These are phyloP conservation scores for Andrena praecox DNA, from an alignment of 2,888 invertebrate genomes.

Conservation along the genomic window DNA sequence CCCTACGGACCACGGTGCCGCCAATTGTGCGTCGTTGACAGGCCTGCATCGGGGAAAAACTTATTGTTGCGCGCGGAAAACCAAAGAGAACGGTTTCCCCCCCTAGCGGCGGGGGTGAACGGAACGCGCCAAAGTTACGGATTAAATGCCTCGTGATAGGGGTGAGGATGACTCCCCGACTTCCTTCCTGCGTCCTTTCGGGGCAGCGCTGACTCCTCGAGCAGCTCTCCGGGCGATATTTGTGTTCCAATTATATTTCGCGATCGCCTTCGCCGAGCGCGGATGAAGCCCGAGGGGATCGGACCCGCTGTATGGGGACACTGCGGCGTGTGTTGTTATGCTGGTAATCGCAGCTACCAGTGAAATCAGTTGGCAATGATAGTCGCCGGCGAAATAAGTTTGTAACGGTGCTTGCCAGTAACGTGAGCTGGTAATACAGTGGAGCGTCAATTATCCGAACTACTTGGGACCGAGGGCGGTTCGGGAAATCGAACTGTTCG, in stretches of 20 bases:
- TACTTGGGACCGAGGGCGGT: no score
- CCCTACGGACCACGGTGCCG: constrained; percentile 64
- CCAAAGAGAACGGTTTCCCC: constrained; percentile 75
- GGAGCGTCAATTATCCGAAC: no score
- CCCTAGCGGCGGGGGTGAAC: constrained; percentile 67
- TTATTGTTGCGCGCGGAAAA: constrained; percentile 80
- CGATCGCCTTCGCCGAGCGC: not conserved
- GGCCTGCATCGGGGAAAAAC: constrained; percentile 81
- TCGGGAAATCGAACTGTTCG: no score
- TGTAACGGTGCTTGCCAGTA: no score
- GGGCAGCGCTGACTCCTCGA: constrained; percentile 35
- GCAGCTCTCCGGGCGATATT: constrained; percentile 32
- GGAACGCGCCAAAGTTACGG: constrained; percentile 79
- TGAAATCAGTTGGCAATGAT: no score
- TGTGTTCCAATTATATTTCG: constrained; percentile 33
- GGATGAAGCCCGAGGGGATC: not conserved
- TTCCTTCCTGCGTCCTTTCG: constrained; percentile 63
- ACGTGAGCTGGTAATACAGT: no score
- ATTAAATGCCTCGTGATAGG: constrained; percentile 77
- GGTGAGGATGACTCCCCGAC: constrained; percentile 54
- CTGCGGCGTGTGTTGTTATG: no score
- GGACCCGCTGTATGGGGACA: not conserved
- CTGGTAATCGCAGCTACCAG: no score
- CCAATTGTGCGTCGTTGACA: constrained; percentile 83
- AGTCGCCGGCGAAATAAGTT: no score